Base-by-base conservation (phyloP, 2,888 invertebrate genomes). In the Melanophora roralis region DNA sequence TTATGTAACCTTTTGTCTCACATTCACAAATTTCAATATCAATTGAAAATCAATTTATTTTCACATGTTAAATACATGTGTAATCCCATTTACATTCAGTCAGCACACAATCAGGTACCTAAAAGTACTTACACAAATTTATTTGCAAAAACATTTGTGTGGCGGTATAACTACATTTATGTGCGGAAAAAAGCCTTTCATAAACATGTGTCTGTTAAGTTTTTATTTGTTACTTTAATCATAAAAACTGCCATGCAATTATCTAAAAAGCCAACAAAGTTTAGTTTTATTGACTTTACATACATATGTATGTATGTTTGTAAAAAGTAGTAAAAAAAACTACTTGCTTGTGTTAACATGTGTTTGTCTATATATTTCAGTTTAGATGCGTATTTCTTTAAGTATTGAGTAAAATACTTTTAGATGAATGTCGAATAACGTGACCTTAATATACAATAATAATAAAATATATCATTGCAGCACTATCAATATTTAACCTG, bases 381-480 rank as follows among this genome's bases (percentile, higher is more conserved):
- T n/a, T n/a, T 40, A n/a, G 19, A 21, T 45, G n/a, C 27, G 21
- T 23, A 45, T 43, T 36, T 45, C 14, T 55, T 19, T 14, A 16
- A 43, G 34, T 34, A 6, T 27, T 40, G 34, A 23, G 40, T n/a
- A n/a, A 59, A 32, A 27, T 45, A 21, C 8, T 5, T 27, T 6
- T 38, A 23, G 9, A 27, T 53, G 43, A 45, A 55, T 57, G 27
- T 51, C 43, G 38, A 57, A 55, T 57, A 74, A 60, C 69, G 59
- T 78, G 74, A 78, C 74, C 74, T 40, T 51, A 69, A 73, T 78
- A 73, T 59, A 68, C 27, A 74, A 64, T 59, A 65, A 64, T 73
- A 65, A 78, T 60, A 78, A 69, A 78, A 78, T 65, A 74, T 74
- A 32, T 74, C 45, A 64, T 65, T 74, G 45, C 59, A 68, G 57